Percentiles rank a stretch among this genome's conserved stretches.
phyloP scores from a whole-genome alignment of 2,797 vertebrate genomes.

The Nannoperca obscura region DNA sequence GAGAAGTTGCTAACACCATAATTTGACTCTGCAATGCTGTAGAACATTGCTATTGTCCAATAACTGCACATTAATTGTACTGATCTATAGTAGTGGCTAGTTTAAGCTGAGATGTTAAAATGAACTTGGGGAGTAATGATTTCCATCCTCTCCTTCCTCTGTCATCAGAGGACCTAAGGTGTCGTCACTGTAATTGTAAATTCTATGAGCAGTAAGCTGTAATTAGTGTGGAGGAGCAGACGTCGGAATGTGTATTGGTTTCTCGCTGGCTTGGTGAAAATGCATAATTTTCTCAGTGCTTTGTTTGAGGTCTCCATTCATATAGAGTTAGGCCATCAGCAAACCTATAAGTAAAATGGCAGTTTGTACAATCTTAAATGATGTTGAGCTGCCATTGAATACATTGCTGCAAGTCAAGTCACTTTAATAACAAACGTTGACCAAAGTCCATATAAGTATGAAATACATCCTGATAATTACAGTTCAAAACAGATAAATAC shows the following conservation, averaged over 20 bases:
- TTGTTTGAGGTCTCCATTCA: constrained; percentile 13
- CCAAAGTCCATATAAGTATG: too few relatives aligned
- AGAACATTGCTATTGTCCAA: constrained; percentile 61
- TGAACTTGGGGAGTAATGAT: constrained; percentile 74
- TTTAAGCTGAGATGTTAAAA: constrained; percentile 70
- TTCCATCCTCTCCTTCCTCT: constrained; percentile 52
- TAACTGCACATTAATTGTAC: constrained; percentile 70
- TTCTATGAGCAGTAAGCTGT: constrained; percentile 69
- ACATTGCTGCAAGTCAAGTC: background rate
- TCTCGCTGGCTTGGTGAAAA: constrained; percentile 70
- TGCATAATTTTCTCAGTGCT: constrained; percentile 43
- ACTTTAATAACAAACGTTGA: constrained; percentile 4
- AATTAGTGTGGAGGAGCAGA: constrained; percentile 79
- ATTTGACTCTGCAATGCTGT: constrained; percentile 51
- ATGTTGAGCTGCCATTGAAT: background rate
- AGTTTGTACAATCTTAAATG: background rate
- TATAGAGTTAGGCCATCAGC: background rate
- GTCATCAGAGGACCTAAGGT: constrained; percentile 46
- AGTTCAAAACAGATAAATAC: background rate
- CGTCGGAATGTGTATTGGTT: constrained; percentile 78
- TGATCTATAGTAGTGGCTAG: constrained; percentile 76
- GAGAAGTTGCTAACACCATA: constrained; percentile 29
- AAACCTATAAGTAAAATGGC: background rate
- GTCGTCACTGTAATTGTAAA: constrained; percentile 65
- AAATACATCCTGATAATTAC: background rate